Percentiles rank a stretch among this genome's conserved stretches.
Evolutionary conservation across 2,113 vertebrate genomes (phyloP).

Genomic region (Neotoma lepida): DNA sequence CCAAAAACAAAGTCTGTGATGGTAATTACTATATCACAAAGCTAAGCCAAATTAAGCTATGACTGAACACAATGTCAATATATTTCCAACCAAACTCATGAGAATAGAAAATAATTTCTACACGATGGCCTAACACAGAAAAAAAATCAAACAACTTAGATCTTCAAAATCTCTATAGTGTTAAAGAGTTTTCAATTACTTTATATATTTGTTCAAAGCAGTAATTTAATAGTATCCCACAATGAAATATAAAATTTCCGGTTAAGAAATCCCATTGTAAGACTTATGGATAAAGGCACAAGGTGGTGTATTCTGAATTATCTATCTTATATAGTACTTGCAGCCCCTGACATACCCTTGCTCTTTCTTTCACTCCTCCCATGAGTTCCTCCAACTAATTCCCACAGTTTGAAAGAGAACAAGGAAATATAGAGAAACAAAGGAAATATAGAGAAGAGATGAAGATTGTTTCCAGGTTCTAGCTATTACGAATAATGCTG

Average conservation of each 20-base stretch:
- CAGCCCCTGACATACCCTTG: background rate
- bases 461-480: background rate
- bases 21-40: background rate
- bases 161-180: background rate
- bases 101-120: background rate
- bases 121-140: background rate
- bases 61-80: background rate
- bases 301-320: background rate
- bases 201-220: background rate
- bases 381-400: background rate
- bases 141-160: background rate
- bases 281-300: background rate
- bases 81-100: background rate
- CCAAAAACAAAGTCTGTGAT: background rate
- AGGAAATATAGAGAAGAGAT: background rate
- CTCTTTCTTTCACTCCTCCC: fast-evolving
- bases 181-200: background rate
- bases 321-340: constrained; percentile 5
- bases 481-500: no score
- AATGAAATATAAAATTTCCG: background rate
- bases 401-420: background rate
- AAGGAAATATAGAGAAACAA: no score
- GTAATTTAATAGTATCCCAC: background rate
- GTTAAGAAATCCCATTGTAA: background rate
- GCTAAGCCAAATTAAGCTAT: background rate